phyloP scores from a whole-genome alignment of 1,140 invertebrate genomes.

The Berghia stephanieae region DNA sequence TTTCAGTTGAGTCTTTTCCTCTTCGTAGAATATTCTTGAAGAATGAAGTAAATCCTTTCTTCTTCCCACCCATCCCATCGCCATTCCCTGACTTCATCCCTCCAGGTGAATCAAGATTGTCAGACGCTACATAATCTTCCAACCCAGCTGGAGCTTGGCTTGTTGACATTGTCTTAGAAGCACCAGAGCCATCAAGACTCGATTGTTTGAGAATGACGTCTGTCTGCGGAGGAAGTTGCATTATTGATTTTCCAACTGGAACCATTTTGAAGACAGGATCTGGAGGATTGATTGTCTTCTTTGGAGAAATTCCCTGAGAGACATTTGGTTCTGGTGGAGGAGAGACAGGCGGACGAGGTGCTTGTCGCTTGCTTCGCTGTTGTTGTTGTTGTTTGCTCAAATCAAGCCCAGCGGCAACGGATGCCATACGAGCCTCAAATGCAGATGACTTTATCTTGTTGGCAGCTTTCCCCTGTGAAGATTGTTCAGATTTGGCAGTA shows the following conservation, averaged over 20 bases:
- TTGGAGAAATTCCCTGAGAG: conserved; percentile 17
- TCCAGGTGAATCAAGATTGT: neutral
- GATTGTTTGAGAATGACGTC: conserved; percentile 18
- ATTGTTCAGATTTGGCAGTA: too few relatives aligned
- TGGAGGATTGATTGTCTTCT: conserved; percentile 33
- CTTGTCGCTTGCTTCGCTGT: conserved; percentile 48
- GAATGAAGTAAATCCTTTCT: conserved; percentile 55
- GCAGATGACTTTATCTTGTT: conserved; percentile 45
- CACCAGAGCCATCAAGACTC: too few relatives aligned
- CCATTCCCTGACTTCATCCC: neutral
- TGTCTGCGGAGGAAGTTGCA: conserved; percentile 33
- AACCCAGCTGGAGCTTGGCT: conserved; percentile 10
- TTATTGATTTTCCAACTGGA: conserved; percentile 47
- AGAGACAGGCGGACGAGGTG: conserved; percentile 52
- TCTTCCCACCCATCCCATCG: conserved; percentile 33
- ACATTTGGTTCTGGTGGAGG: conserved; percentile 47
- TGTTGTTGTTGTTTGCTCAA: conserved; percentile 44
- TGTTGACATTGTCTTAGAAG: too few relatives aligned
- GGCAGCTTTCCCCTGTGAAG: neutral
- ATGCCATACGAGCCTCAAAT: conserved; percentile 55
- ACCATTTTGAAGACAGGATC: conserved; percentile 59
- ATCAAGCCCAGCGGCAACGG: conserved; percentile 50
- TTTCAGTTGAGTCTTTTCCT: conserved; percentile 47
- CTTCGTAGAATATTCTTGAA: conserved; percentile 54
- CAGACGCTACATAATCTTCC: conserved; percentile 24